A percentile compares a stretch with the other conserved stretches of the same genome.
phyloP scores from a whole-genome alignment of 2,888 invertebrate species.

The Lochmaea crataegi region DNA sequence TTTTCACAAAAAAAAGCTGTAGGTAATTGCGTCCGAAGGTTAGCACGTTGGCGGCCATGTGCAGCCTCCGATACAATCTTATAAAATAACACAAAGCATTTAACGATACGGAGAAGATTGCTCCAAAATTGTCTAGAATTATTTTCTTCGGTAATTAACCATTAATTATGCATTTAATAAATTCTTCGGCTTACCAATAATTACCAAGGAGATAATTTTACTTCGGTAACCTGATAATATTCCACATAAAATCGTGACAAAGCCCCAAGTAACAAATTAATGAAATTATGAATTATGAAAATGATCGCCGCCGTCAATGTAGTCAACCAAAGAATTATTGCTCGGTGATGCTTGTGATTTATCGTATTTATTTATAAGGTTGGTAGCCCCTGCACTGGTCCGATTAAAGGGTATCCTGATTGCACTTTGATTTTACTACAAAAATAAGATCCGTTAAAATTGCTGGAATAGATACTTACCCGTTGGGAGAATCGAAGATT shows the following conservation, averaged over 20 bases:
- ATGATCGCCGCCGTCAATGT: conserved; percentile 64
- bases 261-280: conserved; percentile 67
- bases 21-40: conserved; percentile 20
- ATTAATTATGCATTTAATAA: conserved; percentile 66
- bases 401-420: conserved; percentile 50
- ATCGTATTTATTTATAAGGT: conserved; percentile 50
- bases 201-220: conserved; percentile 63
- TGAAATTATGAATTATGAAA: conserved; percentile 69
- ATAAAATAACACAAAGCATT: conserved; percentile 34
- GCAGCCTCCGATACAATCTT: conserved; percentile 34
- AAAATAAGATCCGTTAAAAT: conserved; percentile 44
- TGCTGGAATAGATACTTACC: conserved; percentile 45
- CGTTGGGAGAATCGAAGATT: conserved; percentile 33
- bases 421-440: conserved; percentile 44
- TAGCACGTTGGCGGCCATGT: conserved; percentile 30
- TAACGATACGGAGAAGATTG: conserved; percentile 40
- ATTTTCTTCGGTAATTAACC: conserved; percentile 60
- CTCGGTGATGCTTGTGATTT: conserved; percentile 28
- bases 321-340: conserved; percentile 54
- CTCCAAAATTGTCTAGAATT: conserved; percentile 44
- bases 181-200: conserved; percentile 64
- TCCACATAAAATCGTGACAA: conserved; percentile 67
- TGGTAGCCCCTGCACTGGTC: conserved; percentile 48
- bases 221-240: conserved; percentile 65
- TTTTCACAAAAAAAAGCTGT: background rate